These are phyloP conservation scores for Papilio xuthus DNA, from an alignment of 1,140 invertebrate species.

Conservation along the genomic window DNA sequence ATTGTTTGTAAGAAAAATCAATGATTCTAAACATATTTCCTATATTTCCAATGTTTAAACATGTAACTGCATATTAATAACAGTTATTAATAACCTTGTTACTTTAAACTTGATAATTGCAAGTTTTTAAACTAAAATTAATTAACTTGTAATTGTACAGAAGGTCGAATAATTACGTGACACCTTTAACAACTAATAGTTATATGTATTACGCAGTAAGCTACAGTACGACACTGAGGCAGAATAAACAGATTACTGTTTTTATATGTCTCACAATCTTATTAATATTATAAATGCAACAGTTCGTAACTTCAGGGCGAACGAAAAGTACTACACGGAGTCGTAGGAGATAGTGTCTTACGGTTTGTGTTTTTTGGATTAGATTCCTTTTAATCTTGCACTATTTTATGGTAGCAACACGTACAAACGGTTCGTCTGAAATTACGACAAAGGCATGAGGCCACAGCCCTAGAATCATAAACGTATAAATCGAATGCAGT, in stretches of 20 bases:
- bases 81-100: not conserved
- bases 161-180: not conserved
- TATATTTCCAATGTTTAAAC: not conserved
- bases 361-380: no score
- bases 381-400: no score
- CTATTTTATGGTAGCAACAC: not conserved
- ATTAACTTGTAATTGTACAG: not conserved
- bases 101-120: not conserved
- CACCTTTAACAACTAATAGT: not conserved
- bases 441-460: not conserved
- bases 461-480: no score
- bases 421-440: not conserved
- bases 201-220: not conserved
- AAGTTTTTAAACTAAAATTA: slow-evolving; percentile 3
- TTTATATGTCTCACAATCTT: no score
- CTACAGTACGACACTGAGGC: not conserved
- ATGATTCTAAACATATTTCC: not conserved
- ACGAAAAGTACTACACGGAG: no score
- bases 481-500: no score
- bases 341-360: no score
- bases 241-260: not conserved
- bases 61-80: not conserved
- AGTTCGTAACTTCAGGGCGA: no score
- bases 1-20: not conserved
- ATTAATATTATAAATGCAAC: no score